These are phyloP conservation scores for Colletes gigas DNA, from an alignment of 1,140 invertebrate species.

Conservation along the genomic window DNA sequence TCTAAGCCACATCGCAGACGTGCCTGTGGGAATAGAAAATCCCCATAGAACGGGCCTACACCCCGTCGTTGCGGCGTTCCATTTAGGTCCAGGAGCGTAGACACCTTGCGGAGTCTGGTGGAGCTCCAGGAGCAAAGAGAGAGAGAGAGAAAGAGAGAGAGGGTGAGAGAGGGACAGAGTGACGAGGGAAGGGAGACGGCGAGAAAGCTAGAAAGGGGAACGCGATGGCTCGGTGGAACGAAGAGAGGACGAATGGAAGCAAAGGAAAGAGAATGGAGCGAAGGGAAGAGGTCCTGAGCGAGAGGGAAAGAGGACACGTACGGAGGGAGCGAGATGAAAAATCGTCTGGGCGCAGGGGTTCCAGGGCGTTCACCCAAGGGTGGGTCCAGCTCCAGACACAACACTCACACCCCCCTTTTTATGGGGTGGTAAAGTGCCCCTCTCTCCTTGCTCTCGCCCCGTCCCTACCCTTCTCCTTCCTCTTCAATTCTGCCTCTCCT, in stretches of 20 bases:
- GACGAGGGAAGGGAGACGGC: slow-evolving; percentile 24
- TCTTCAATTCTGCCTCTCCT: slow-evolving; percentile 13
- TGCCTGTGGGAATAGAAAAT: slow-evolving; percentile 67
- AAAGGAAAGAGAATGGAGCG: slow-evolving; percentile 10
- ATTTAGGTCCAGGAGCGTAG: slow-evolving; percentile 67
- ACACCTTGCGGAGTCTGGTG: slow-evolving; percentile 64
- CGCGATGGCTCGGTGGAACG: background rate
- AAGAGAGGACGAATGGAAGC: slow-evolving; percentile 12
- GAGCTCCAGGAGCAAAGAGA: slow-evolving; percentile 33
- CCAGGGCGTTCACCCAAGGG: slow-evolving; percentile 68
- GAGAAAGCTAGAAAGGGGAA: slow-evolving; percentile 23
- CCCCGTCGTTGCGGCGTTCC: slow-evolving; percentile 43
- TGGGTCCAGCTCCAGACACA: slow-evolving; percentile 73
- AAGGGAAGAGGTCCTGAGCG: background rate
- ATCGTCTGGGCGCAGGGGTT: slow-evolving; percentile 65
- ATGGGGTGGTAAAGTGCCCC: slow-evolving; percentile 61
- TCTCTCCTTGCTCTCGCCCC: slow-evolving; percentile 58
- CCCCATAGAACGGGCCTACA: slow-evolving; percentile 58
- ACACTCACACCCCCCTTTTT: slow-evolving; percentile 70
- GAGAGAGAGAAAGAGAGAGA: no score
- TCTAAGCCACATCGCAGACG: slow-evolving; percentile 61
- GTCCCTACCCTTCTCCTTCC: slow-evolving; percentile 22
- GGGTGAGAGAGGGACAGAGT: slow-evolving; percentile 24
- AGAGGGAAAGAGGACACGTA: background rate
- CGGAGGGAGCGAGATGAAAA: slow-evolving; percentile 60